These are phyloP conservation scores for Tetragnatha versicolor DNA, from an alignment of 1,140 invertebrate genomes.

Conservation along the genomic window DNA sequence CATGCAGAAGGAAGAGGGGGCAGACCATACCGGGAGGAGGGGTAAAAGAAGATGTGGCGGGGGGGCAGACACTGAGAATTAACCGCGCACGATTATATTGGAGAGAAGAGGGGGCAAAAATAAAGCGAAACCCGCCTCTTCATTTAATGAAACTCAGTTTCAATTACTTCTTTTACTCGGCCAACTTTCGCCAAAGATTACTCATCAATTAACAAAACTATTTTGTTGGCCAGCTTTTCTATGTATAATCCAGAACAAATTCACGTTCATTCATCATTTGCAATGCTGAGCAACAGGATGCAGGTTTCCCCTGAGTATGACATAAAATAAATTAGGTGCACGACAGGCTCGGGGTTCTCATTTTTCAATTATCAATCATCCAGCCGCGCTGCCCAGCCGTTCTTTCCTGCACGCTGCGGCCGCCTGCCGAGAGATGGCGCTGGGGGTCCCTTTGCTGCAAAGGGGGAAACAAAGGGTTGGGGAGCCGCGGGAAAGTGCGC, in stretches of 20 bases:
- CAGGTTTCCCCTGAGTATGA: conserved; percentile 56
- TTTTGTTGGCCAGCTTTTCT: conserved; percentile 55
- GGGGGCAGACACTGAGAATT: neutral
- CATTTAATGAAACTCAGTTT: conserved; percentile 55
- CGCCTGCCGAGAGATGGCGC: conserved; percentile 30
- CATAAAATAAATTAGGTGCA: conserved; percentile 56
- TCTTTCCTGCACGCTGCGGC: conserved; percentile 7
- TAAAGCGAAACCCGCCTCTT: conserved; percentile 51
- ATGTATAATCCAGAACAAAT: conserved; percentile 56
- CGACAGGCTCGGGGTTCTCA: conserved; percentile 55
- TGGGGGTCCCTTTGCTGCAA: too few species aligned
- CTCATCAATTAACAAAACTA: conserved; percentile 57
- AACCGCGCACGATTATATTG: conserved; percentile 18
- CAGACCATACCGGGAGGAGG: neutral
- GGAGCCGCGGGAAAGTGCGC: too few species aligned
- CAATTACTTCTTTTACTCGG: conserved; percentile 52
- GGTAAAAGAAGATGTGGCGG: too few species aligned
- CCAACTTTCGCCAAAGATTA: conserved; percentile 55
- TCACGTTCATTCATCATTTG: conserved; percentile 53
- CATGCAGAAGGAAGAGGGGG: conserved; percentile 28
- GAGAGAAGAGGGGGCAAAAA: conserved; percentile 25
- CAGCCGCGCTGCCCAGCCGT: conserved; percentile 16
- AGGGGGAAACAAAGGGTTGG: neutral
- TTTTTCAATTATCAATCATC: conserved; percentile 57
- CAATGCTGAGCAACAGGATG: conserved; percentile 54